Evolutionary conservation across 2,113 vertebrate genomes (phyloP).

Genomic region (Zingel zingel): DNA sequence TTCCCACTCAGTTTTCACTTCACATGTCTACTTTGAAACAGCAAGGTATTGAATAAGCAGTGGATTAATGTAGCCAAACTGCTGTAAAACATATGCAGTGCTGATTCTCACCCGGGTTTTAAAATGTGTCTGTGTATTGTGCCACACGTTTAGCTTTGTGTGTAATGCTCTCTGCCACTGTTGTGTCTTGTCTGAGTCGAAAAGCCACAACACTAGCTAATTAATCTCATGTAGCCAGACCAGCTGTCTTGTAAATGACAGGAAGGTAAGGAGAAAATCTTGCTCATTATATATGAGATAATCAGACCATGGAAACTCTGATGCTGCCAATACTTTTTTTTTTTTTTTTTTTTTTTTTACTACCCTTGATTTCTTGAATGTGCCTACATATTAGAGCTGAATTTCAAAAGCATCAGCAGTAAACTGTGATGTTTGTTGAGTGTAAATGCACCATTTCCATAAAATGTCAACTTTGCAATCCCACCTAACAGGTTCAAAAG

Average conservation of each 20-base stretch:
- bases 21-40: not conserved
- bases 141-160: constrained; percentile 13
- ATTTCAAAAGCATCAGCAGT: constrained; percentile 16
- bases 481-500: not conserved
- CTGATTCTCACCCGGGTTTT: not conserved
- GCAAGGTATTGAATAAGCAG: not conserved
- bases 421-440: not conserved
- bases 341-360: no score
- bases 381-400: not conserved
- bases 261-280: constrained; percentile 38
- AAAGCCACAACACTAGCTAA: constrained; percentile 40
- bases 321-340: not conserved
- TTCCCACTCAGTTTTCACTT: not conserved
- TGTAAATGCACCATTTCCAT: not conserved
- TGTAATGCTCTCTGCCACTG: constrained; percentile 4
- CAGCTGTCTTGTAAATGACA: constrained; percentile 53
- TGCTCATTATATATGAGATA: constrained; percentile 27
- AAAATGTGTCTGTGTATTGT: not conserved
- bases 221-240: constrained; percentile 30
- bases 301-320: constrained; percentile 13
- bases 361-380: not conserved
- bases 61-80: constrained; percentile 1
- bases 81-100: not conserved
- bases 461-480: not conserved
- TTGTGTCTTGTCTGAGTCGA: constrained; percentile 11